Conservation (phyloP, 2,113 vertebrate species). For the Phalacrocorax brasilianus region DNA sequence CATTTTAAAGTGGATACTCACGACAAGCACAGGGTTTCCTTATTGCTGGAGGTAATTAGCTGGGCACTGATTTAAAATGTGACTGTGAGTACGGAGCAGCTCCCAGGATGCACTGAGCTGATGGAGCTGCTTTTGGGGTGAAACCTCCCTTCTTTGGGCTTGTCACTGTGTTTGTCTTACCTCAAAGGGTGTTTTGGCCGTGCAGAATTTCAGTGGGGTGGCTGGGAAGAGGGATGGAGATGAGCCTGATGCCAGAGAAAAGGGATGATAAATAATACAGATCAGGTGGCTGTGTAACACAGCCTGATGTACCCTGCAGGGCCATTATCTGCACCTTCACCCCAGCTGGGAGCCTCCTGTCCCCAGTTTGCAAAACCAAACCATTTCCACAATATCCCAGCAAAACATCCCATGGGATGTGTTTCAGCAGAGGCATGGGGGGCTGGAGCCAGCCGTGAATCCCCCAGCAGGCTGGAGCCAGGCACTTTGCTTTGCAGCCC, state of each 20-base stretch:
- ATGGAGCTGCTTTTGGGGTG: neutral
- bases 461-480: neutral
- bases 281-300: accelerated
- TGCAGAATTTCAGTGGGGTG: accelerated
- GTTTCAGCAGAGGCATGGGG: neutral
- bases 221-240: neutral
- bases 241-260: neutral
- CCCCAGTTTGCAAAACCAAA: neutral
- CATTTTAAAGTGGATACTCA: neutral
- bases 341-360: neutral
- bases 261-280: neutral
- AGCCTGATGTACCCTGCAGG: neutral
- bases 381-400: neutral
- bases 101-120: neutral
- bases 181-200: neutral
- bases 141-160: neutral
- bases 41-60: slow-evolving; percentile 16
- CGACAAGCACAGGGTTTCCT: neutral
- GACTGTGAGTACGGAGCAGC: neutral
- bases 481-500: neutral
- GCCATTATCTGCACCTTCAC: accelerated
- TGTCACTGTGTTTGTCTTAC: accelerated
- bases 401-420: neutral
- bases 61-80: neutral
- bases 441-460: neutral